phyloP scores from a whole-genome alignment of 1,140 invertebrate genomes.

The Hirudo medicinalis region DNA sequence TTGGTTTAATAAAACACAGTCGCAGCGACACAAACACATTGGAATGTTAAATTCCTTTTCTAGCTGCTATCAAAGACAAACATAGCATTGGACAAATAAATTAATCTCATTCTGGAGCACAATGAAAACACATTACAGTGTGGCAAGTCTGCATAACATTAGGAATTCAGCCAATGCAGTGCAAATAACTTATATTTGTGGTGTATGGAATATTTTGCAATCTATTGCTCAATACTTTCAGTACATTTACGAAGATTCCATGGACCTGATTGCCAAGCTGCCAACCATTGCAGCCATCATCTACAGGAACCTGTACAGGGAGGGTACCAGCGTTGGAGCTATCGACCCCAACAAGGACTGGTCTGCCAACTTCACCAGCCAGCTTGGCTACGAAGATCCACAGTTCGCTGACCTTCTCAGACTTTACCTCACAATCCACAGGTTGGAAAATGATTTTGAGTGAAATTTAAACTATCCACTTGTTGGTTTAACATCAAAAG shows the following conservation, averaged over 20 bases:
- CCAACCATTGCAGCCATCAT: constrained; percentile 87
- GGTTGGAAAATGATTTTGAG: constrained; percentile 28
- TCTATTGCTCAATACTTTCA: constrained; percentile 29
- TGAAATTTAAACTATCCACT: neutral
- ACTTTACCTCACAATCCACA: constrained; percentile 86
- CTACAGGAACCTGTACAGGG: constrained; percentile 61
- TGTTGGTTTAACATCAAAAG: neutral
- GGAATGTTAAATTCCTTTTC: no score
- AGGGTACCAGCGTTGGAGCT: constrained; percentile 69
- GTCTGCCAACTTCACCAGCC: constrained; percentile 79
- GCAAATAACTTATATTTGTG: neutral
- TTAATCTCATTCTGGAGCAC: no score
- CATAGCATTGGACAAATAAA: no score
- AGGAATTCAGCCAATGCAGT: neutral
- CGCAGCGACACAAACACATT: no score
- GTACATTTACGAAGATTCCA: constrained; percentile 76
- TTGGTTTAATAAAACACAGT: no score
- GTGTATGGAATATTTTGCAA: neutral
- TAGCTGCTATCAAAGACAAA: no score
- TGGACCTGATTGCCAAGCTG: constrained; percentile 90
- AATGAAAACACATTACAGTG: no score
- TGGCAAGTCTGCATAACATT: no score
- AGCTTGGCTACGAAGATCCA: constrained; percentile 77
- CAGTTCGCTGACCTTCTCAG: constrained; percentile 83
- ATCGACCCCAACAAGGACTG: constrained; percentile 82